phyloP scores from a whole-genome alignment of 2,888 invertebrate genomes.

The Agrenia bidenticulata region DNA sequence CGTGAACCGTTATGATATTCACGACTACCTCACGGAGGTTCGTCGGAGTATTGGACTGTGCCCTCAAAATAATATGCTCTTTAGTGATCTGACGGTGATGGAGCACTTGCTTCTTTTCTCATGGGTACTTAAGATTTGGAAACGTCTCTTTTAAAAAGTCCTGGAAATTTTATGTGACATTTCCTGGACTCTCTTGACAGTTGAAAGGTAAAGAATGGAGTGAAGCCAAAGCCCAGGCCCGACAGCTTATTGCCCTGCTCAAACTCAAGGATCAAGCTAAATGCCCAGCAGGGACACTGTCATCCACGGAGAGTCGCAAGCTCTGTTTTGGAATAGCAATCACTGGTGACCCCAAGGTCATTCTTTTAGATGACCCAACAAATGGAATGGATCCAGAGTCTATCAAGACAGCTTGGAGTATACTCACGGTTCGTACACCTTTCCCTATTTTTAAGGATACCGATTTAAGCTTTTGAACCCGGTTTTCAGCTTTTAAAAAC shows the following conservation, averaged over 20 bases:
- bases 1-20: conserved; percentile 26
- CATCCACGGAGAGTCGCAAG: conserved; percentile 12
- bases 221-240: conserved; percentile 14
- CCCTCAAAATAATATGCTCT: conserved; percentile 30
- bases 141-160: no score
- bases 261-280: conserved; percentile 23
- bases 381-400: conserved; percentile 25
- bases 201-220: conserved; percentile 22
- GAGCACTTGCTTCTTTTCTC: conserved; percentile 32
- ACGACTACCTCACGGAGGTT: conserved; percentile 21
- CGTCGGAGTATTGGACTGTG: conserved; percentile 29
- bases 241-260: conserved; percentile 5
- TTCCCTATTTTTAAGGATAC: conserved; percentile 2
- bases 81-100: conserved; percentile 29
- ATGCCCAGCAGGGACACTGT: conserved; percentile 2
- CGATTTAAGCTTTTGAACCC: no score
- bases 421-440: conserved; percentile 17
- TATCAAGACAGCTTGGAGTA: conserved; percentile 20
- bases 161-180: no score
- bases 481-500: background rate
- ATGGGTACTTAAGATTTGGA: conserved; percentile 30
- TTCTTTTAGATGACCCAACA: conserved; percentile 27
- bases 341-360: conserved; percentile 19
- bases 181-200: no score
- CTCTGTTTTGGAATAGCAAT: conserved; percentile 21